Evolutionary conservation across 2,888 invertebrate species (phyloP).

Genomic region (Epistrophe eligans): DNA sequence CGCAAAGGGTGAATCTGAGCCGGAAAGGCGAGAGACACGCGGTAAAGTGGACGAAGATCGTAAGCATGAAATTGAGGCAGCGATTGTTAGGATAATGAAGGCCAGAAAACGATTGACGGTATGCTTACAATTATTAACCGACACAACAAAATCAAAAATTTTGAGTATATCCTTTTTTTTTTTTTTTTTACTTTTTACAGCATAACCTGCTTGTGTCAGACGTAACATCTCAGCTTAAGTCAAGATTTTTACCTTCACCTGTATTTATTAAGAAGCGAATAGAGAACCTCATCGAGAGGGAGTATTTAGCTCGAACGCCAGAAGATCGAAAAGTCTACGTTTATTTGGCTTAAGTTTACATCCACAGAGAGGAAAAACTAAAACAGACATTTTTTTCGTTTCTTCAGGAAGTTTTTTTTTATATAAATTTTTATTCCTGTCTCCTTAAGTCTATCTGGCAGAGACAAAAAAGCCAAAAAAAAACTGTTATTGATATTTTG

Average conservation of each 20-base stretch:
- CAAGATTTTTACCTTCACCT: conserved; percentile 98
- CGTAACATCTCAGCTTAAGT: conserved; percentile 98
- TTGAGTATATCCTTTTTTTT: background rate
- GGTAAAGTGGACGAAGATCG: conserved; percentile 99
- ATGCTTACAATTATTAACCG: conserved; percentile 78
- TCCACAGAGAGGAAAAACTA: conserved; percentile 26
- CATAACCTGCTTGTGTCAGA: conserved; percentile 97
- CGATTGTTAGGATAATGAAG: conserved; percentile 99
- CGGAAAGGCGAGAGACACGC: conserved; percentile 98
- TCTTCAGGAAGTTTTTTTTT: conserved; percentile 55
- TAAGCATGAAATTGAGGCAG: conserved; percentile 99
- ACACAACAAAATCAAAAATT: background rate
- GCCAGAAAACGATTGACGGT: conserved; percentile 97
- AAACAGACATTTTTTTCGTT: conserved; percentile 49
- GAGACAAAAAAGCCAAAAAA: conserved; percentile 54
- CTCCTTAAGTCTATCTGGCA: conserved; percentile 41
- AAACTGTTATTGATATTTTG: conserved; percentile 46
- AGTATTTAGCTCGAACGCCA: conserved; percentile 98
- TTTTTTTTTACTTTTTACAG: conserved; percentile 83
- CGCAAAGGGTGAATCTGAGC: conserved; percentile 98
- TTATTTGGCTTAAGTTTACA: conserved; percentile 92
- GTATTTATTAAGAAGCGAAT: conserved; percentile 99
- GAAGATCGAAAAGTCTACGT: conserved; percentile 98
- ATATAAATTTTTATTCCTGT: conserved; percentile 36
- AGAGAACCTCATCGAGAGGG: conserved; percentile 99